Evolutionary conservation across 2,888 invertebrate species (phyloP), one percentile per base, ranked within the genome.

Genomic region (Hemaris fuciformis): DNA sequence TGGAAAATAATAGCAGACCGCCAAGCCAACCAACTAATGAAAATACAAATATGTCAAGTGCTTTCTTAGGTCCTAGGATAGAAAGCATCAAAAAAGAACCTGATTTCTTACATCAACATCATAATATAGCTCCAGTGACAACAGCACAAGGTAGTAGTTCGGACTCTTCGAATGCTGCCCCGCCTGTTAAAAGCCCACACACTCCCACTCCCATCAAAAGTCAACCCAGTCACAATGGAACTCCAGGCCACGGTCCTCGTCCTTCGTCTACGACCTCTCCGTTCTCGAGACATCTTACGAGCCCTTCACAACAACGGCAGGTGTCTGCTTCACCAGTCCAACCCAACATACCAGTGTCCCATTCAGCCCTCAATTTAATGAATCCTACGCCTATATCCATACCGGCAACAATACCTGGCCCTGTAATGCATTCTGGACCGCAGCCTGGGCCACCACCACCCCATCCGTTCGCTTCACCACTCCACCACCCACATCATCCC

Each of bases 1-100:
- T 91, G 61, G 92, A 92, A 76, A 92, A 90, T 66, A 89, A 79
- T 64, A 91, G 90, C 68, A 81, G 91, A 66, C 91, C 93, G 46
- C 88, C 93, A 60, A 92, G 90, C 76, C 88, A 93, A 83, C 88
- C 92, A 62, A 83, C 89, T 66, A 90, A 88, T 80, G 92, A 93
- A 70, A 84, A 85, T 80, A 76, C 89, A 31, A 93, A 88, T 66
- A 85, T 93, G 70, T 88, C 91, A 34, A 92, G 93, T 79, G 88
- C 91, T 58, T 94, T 95, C 77, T 90, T 94, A 53, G 95, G 95
- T 6, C 95, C 96, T 18, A 93, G 94, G 70, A 89, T 95, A 71
- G 95, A 96, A 48, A 95, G 94, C 73, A 96, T 96, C 66, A 96
- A 96, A 80, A 96, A 96, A 71, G 96, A 96, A 81, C 95, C 95